Evolutionary conservation across 2,888 invertebrate species (phyloP).

Genomic region (Stramonita haemastoma): DNA sequence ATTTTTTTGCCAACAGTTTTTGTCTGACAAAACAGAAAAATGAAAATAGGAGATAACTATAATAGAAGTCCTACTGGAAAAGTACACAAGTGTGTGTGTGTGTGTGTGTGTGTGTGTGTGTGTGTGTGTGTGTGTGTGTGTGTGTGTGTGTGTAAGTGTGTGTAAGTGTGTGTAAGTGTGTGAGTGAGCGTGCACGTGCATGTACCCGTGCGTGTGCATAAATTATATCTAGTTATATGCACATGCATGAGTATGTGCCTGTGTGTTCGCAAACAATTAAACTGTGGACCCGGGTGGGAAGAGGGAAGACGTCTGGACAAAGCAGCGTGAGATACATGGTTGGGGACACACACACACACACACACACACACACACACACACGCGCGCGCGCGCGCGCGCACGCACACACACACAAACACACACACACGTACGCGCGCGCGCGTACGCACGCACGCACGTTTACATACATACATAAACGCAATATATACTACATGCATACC

Average conservation of each 20-base stretch:
- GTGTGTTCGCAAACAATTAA: slow-evolving; percentile 12
- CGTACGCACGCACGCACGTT: not conserved
- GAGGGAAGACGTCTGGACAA: not conserved
- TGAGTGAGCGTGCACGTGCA: slow-evolving; percentile 21
- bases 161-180: slow-evolving; percentile 26
- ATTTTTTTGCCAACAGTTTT: too few species aligned
- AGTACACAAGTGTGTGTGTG: not conserved
- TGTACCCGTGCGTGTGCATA: slow-evolving; percentile 33
- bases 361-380: too few species aligned
- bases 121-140: too few species aligned
- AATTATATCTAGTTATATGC: slow-evolving; percentile 31
- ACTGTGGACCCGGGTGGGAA: too few species aligned
- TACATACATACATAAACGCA: not conserved
- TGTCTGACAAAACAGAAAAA: too few species aligned
- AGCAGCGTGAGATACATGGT: not conserved
- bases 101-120: too few species aligned
- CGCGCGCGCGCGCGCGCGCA: too few species aligned
- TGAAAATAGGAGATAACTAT: too few species aligned
- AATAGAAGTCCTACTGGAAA: too few species aligned
- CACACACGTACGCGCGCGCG: slow-evolving; percentile 25
- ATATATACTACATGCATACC: not conserved
- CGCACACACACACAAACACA: slow-evolving; percentile 6
- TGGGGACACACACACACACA: not conserved
- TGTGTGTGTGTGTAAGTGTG: too few species aligned
- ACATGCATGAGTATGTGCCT: slow-evolving; percentile 37